Conservation (phyloP, 2,113 vertebrate species). For the Leptobrachium ailaonicum region DNA sequence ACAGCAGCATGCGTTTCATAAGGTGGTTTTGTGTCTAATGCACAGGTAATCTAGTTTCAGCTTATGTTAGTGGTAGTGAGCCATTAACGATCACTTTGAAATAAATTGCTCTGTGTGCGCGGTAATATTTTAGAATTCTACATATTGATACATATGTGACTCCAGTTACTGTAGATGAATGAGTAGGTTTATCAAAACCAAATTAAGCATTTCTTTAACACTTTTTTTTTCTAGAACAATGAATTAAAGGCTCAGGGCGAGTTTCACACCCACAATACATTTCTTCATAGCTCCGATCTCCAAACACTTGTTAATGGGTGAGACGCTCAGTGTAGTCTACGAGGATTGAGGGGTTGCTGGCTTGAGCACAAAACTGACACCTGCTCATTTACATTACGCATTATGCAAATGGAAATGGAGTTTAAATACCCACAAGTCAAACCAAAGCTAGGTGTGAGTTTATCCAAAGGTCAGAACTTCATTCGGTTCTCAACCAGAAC, state of each 20-base stretch:
- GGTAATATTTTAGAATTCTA: too few species aligned
- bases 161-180: too few species aligned
- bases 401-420: slow-evolving; percentile 18
- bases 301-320: slow-evolving; percentile 38
- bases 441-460: slow-evolving; percentile 37
- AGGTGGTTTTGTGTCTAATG: too few species aligned
- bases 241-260: slow-evolving; percentile 27
- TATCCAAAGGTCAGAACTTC: slow-evolving; percentile 37
- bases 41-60: too few species aligned
- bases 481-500: background rate
- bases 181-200: too few species aligned
- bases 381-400: slow-evolving; percentile 46
- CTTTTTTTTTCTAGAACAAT: slow-evolving; percentile 35
- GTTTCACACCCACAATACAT: slow-evolving; percentile 13
- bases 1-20: too few species aligned
- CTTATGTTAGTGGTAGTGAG: too few species aligned
- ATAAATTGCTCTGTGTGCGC: too few species aligned
- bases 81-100: too few species aligned
- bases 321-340: slow-evolving; percentile 20
- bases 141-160: too few species aligned
- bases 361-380: slow-evolving; percentile 37
- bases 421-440: slow-evolving; percentile 27
- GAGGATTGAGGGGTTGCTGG: background rate
- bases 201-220: too few species aligned
- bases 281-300: slow-evolving; percentile 17